These are phyloP conservation scores for Aromia moschata DNA, from an alignment of 2,888 invertebrate species.

Conservation along the genomic window DNA sequence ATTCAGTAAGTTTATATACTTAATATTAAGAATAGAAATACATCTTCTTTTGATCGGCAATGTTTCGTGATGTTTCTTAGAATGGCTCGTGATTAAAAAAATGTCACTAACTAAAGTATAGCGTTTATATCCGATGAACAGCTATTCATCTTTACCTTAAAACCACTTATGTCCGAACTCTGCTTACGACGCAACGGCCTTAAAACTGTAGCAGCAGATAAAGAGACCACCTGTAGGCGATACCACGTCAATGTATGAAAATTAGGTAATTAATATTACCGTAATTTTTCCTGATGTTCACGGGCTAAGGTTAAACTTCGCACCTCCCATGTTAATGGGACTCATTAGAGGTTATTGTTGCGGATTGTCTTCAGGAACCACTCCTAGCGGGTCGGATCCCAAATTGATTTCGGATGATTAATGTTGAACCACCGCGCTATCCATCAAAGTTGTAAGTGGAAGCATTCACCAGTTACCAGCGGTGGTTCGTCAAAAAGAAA, in stretches of 20 bases:
- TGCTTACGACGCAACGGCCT: too few relatives aligned
- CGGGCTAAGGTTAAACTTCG: constrained; percentile 46
- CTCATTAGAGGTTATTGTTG: constrained; percentile 56
- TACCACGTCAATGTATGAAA: neutral
- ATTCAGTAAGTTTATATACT: too few relatives aligned
- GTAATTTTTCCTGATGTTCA: constrained; percentile 27
- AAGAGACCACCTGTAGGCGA: neutral
- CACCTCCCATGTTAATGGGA: constrained; percentile 52
- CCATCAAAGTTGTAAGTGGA: constrained; percentile 58
- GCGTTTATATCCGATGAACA: too few relatives aligned
- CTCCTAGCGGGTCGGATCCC: constrained; percentile 45
- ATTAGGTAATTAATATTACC: constrained; percentile 15
- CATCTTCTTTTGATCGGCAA: too few relatives aligned
- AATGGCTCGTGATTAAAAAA: too few relatives aligned
- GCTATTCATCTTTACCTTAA: too few relatives aligned
- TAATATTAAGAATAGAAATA: too few relatives aligned
- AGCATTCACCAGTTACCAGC: constrained; percentile 50
- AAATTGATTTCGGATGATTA: constrained; percentile 61
- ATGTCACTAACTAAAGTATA: too few relatives aligned
- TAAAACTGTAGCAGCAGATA: neutral
- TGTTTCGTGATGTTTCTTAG: too few relatives aligned
- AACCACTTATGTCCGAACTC: too few relatives aligned
- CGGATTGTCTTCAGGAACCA: constrained; percentile 50
- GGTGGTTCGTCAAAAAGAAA: constrained; percentile 22
- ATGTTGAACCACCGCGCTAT: constrained; percentile 56